A percentile compares a stretch with the other conserved stretches of the same genome.
Conservation (phyloP, 2,797 vertebrate genomes). For the Tauraco hartlaubi region DNA sequence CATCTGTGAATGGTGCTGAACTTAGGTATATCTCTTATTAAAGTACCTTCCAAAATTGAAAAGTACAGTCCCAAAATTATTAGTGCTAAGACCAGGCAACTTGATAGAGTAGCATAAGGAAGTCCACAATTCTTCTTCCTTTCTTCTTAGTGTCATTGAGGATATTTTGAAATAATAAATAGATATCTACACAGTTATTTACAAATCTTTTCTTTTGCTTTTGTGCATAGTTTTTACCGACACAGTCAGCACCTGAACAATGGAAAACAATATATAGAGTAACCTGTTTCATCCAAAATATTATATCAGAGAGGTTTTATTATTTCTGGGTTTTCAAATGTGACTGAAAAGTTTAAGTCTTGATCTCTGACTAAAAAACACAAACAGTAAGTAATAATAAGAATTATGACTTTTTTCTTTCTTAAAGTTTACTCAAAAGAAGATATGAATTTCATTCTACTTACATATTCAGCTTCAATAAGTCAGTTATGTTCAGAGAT, state of each 20-base stretch:
- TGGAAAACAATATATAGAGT: not conserved
- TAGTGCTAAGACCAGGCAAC: not conserved
- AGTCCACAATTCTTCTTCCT: not conserved
- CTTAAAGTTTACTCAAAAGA: not conserved
- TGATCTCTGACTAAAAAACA: not conserved
- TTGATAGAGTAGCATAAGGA: not conserved
- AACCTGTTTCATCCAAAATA: not conserved
- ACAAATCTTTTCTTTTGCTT: not conserved
- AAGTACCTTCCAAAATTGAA: not conserved
- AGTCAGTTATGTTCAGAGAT: not conserved
- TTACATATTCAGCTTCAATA: not conserved
- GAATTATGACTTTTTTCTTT: not conserved
- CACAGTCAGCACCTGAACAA: not conserved
- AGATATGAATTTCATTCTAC: not conserved
- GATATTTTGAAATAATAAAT: not conserved
- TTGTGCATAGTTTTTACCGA: not conserved
- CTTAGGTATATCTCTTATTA: not conserved
- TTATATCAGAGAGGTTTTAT: fast-evolving
- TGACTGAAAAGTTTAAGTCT: not conserved
- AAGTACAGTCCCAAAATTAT: not conserved
- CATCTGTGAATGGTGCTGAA: not conserved
- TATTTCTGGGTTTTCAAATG: not conserved
- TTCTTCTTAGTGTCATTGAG: not conserved
- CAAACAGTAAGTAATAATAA: not conserved
- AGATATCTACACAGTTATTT: not conserved